phyloP scores from a whole-genome alignment of 2,113 vertebrate species.

The Daphoenositta chrysoptera region DNA sequence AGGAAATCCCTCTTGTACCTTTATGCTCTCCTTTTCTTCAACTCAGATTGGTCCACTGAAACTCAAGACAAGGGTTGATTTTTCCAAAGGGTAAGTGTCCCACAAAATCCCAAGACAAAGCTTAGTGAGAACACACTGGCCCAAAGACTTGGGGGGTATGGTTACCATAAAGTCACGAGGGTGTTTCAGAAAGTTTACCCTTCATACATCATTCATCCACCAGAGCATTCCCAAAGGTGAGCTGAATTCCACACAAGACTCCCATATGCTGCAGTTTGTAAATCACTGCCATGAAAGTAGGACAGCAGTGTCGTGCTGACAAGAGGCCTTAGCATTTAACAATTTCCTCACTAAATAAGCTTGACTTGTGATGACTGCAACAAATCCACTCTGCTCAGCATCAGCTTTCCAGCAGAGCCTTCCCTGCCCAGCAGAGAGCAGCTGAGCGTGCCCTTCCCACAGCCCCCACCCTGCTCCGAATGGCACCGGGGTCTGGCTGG shows the following conservation, averaged over 20 bases:
- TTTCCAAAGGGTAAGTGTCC: neutral
- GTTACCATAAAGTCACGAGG: neutral
- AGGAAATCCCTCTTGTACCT: neutral
- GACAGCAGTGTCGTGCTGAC: neutral
- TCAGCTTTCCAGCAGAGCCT: neutral
- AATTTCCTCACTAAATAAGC: neutral
- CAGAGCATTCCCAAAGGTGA: neutral
- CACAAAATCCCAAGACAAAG: neutral
- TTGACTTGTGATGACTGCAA: neutral
- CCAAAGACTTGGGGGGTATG: rapidly evolving
- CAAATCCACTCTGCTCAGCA: neutral
- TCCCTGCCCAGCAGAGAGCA: neutral
- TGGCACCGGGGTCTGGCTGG: neutral
- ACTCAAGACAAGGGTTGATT: neutral
- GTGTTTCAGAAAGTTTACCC: neutral
- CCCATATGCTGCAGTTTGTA: neutral
- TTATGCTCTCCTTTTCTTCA: neutral
- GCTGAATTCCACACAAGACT: neutral
- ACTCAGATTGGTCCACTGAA: neutral
- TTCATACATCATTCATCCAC: neutral
- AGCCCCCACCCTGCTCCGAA: neutral
- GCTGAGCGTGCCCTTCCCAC: too few species aligned
- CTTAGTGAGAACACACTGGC: neutral
- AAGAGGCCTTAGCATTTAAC: neutral
- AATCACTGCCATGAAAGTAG: neutral